Base-by-base conservation (phyloP, 2,888 invertebrate species). In the Ophion costatus region DNA sequence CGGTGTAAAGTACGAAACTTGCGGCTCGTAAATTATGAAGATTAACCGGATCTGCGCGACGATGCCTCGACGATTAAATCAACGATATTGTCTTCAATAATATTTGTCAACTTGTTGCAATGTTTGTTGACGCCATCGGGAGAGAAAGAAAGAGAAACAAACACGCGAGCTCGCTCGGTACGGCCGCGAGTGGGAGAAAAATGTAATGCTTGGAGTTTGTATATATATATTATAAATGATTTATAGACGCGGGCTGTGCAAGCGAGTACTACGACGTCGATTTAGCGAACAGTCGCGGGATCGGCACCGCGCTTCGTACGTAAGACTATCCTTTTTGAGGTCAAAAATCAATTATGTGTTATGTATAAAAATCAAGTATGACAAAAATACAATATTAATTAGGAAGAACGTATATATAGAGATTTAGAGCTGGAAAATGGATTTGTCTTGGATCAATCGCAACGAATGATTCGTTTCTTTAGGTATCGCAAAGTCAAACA, bases 31-130 rank as follows among this genome's bases (percentile, higher is more conserved):
- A 56, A 42, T 56, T 59, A 81, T 67, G 59, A 56, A 42, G 22
- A 45, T 24, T 51, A 77, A 24, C 63, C 20, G 33, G 71, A 76
- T 76, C 57, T 45, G 64, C 63, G 66, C 66, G 63, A 45, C 63
- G 67, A 51, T 56, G 29, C 24, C 56, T 33, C 17, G 33, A 70
- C 42, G 11, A 51, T 66, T 67, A 38, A 51, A 66, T 51, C 51
- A 17, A 17, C 1, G 51, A 51, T 51, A 17, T 17, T 17, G 14
- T 51, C 51, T 51, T 51, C 51, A 17, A 51, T 51, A 73, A 77
- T 81, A 79, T 78, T 82, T 79, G 74, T 80, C 67, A 78, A 77
- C 63, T 67, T 63, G 59, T 33, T 24, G 76, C 59, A 67, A 61
- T 83, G 78, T 83, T 83, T 83, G 82, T 79, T 74, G 73, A 78